Evolutionary conservation across 2,888 invertebrate genomes (phyloP).

Genomic region (Volucella inflata): DNA sequence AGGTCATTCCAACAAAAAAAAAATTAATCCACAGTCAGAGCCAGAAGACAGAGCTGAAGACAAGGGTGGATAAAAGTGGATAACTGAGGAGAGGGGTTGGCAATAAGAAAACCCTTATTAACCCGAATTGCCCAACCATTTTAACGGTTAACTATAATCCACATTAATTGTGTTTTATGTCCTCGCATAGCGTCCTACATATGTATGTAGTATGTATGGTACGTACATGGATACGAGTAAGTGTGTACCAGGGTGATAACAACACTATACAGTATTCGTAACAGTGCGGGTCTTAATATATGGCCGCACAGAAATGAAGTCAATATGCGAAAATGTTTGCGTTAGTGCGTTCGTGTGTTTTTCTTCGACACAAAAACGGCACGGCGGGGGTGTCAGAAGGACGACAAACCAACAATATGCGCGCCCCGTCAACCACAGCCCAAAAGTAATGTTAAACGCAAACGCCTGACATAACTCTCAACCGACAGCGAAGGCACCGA

Average conservation of each 20-base stretch:
- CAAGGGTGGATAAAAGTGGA: too few relatives aligned
- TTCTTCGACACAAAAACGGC: too few relatives aligned
- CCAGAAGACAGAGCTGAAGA: too few relatives aligned
- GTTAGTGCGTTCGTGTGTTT: slow-evolving; percentile 5
- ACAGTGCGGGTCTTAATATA: background rate
- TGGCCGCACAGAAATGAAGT: slow-evolving; percentile 35
- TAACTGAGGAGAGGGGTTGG: background rate
- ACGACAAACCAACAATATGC: background rate
- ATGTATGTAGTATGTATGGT: too few relatives aligned
- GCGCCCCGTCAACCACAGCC: background rate
- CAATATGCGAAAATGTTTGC: slow-evolving; percentile 63
- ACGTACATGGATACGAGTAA: background rate
- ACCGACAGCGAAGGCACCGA: slow-evolving; percentile 15
- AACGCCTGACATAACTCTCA: slow-evolving; percentile 53
- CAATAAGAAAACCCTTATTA: slow-evolving; percentile 63
- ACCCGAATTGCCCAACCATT: slow-evolving; percentile 66
- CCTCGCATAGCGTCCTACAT: slow-evolving; percentile 48
- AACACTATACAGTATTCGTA: slow-evolving; percentile 33
- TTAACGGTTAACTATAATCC: slow-evolving; percentile 75
- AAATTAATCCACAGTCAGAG: slow-evolving; percentile 21
- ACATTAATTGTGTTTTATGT: slow-evolving; percentile 75
- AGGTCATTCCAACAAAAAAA: slow-evolving; percentile 48
- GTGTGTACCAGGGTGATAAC: slow-evolving; percentile 62
- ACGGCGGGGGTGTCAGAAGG: slow-evolving; percentile 4
- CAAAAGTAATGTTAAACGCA: slow-evolving; percentile 46